Evolutionary conservation across 2,797 vertebrate species (phyloP), one percentile per base, ranked within the genome.

Genomic region (Orientallactaga sibirica): DNA sequence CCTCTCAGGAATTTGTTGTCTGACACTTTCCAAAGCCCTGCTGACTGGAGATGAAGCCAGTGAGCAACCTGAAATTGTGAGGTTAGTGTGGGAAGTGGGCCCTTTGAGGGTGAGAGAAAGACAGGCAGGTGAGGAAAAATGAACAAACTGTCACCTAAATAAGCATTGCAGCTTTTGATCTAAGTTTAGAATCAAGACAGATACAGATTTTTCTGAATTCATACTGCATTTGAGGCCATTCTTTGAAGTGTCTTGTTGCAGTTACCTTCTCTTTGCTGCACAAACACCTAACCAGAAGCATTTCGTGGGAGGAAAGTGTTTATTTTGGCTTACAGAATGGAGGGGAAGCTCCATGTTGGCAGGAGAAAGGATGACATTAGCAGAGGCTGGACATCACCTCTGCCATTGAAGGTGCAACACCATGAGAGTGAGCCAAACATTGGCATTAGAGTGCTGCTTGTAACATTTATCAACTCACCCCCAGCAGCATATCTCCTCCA

Each of bases 121-220:
- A 29, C 1, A 7, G 58, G n/a, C 52, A 64, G 37, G 81, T 79
- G 62, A 83, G 67, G 55, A 8, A 61, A 77, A 75, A 37, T 7
- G 64, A 88, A 76, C 4, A 15, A 29, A 68, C 1, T 6, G 22
- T 25, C 22, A 64, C 37, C 73, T 41, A 19, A 73, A 61, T 27
- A 27, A 67, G 15, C 20, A 18, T 0, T 5, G 2, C 7, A 20
- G 41, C 41, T 85, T 73, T 61, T 33, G 29, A 64, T 33, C 66
- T 29, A 16, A 67, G 70, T 66, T 87, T 91, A 48, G 58, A 87
- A 52, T 37, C 68, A 90, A 93, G 25, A 11, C 52, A 88, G 25
- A 64, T 24, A 22, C 16, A 58, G 85, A 19, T 70, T n/a, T 58
- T 15, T 71, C 58, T 55, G 27, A 79, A 80, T 10, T 64, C 68